Evolutionary conservation across 2,113 vertebrate species (phyloP).

Genomic region (Lipotes vexillifer): DNA sequence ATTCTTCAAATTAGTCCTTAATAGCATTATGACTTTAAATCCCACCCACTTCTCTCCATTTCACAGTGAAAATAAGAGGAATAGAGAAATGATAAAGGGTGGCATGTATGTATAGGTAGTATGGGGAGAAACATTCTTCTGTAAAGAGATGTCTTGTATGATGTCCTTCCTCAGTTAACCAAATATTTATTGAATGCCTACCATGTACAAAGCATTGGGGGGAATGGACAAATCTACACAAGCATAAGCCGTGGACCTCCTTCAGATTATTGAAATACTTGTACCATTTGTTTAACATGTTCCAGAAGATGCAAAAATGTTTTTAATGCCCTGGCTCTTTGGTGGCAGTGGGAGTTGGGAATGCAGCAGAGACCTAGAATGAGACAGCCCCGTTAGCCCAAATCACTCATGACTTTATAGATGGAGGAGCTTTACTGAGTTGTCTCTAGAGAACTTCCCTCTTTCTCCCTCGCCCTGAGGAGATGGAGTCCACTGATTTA

Average conservation of each 20-base stretch:
- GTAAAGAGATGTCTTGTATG: background rate
- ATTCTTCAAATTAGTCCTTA: background rate
- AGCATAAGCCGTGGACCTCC: background rate
- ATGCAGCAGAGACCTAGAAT: background rate
- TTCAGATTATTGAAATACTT: background rate
- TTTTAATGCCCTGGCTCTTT: background rate
- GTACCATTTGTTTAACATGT: background rate
- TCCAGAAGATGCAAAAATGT: conserved; percentile 11
- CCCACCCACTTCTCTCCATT: background rate
- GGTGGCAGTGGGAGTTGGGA: background rate
- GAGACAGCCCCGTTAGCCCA: background rate
- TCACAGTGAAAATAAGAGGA: background rate
- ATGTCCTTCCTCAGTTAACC: background rate
- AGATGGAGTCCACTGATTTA: conserved; percentile 17
- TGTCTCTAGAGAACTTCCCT: background rate
- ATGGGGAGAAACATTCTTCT: background rate
- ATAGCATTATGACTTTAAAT: background rate
- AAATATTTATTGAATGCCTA: background rate
- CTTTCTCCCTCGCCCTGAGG: background rate
- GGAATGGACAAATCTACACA: background rate
- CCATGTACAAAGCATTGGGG: background rate
- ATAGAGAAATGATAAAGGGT: background rate
- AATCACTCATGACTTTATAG: background rate
- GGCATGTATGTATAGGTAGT: background rate
- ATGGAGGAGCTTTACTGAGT: background rate